Conservation (phyloP, 1,140 invertebrate genomes). For the Macrotrachela quadricornifera region DNA sequence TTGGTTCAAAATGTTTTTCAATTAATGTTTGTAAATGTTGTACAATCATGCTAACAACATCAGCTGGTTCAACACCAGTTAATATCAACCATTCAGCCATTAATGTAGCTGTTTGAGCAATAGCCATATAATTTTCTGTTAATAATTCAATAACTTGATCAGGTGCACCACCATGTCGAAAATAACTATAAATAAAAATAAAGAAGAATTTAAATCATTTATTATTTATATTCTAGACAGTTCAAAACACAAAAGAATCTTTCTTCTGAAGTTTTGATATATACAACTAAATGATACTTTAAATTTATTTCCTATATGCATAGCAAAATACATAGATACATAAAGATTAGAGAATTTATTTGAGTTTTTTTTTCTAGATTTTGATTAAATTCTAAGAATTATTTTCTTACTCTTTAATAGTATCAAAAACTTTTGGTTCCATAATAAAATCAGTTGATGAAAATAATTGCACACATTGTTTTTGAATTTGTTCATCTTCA, state of each 20-base stretch:
- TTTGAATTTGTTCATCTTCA: slow-evolving; percentile 39
- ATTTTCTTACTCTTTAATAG: slow-evolving; percentile 42
- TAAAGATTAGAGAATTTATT: too few relatives aligned
- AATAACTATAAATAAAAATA: slow-evolving; percentile 41
- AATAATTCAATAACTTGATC: slow-evolving; percentile 83
- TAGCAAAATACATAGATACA: too few relatives aligned
- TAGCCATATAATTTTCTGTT: slow-evolving; percentile 79
- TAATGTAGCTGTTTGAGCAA: slow-evolving; percentile 87
- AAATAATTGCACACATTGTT: slow-evolving; percentile 52
- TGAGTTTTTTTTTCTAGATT: too few relatives aligned
- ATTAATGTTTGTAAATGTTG: slow-evolving; percentile 92
- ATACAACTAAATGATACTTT: too few relatives aligned
- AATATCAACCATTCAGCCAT: slow-evolving; percentile 82
- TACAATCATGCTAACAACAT: slow-evolving; percentile 90
- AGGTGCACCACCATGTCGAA: slow-evolving; percentile 82
- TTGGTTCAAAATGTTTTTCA: slow-evolving; percentile 86
- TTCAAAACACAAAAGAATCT: too few relatives aligned
- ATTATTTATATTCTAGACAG: too few relatives aligned
- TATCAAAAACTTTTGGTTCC: slow-evolving; percentile 83
- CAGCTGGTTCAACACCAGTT: slow-evolving; percentile 64
- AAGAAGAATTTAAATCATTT: too few relatives aligned
- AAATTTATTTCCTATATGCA: too few relatives aligned
- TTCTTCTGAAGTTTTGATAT: too few relatives aligned
- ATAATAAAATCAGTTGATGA: slow-evolving; percentile 69
- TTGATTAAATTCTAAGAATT: too few relatives aligned